phyloP scores from a whole-genome alignment of 1,140 invertebrate species.

The Contarinia nasturtii region DNA sequence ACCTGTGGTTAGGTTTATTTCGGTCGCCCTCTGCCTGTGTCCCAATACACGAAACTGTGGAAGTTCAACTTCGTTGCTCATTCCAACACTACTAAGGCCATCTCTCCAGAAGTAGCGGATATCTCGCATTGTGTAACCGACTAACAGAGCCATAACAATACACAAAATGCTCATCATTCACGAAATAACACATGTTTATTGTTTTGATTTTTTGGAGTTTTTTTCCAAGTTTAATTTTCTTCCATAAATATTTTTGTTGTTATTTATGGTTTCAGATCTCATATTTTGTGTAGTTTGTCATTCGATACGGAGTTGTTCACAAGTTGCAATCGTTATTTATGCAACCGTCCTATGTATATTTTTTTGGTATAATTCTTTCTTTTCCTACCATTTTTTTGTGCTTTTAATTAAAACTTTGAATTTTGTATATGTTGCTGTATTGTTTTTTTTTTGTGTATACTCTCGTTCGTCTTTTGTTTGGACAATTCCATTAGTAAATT shows the following conservation, averaged over 20 bases:
- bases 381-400: constrained; percentile 1
- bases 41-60: constrained; percentile 89
- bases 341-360: not conserved
- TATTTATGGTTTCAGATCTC: constrained; percentile 1
- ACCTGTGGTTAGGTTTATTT: constrained; percentile 88
- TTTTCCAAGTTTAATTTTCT: no score
- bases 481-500: no score
- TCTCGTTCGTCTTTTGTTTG: no score
- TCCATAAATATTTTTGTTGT: not conserved
- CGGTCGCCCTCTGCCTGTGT: constrained; percentile 75
- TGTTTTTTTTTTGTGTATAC: no score
- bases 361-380: not conserved
- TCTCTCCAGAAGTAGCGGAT: constrained; percentile 91
- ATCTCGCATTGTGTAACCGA: constrained; percentile 95
- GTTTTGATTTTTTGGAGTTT: not conserved
- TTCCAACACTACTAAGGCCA: constrained; percentile 71
- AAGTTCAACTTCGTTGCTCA: constrained; percentile 78
- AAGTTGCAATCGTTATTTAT: constrained; percentile 4
- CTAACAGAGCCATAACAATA: constrained; percentile 39
- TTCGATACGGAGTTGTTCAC: not conserved
- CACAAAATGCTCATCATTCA: constrained; percentile 27
- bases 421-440: no score
- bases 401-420: not conserved
- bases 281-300: no score
- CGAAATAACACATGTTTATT: constrained; percentile 6